Evolutionary conservation across 35 echinoderm and acorn worm species (phyloP), one percentile per base, ranked within the genome.

Genomic region (Acanthaster planci): DNA sequence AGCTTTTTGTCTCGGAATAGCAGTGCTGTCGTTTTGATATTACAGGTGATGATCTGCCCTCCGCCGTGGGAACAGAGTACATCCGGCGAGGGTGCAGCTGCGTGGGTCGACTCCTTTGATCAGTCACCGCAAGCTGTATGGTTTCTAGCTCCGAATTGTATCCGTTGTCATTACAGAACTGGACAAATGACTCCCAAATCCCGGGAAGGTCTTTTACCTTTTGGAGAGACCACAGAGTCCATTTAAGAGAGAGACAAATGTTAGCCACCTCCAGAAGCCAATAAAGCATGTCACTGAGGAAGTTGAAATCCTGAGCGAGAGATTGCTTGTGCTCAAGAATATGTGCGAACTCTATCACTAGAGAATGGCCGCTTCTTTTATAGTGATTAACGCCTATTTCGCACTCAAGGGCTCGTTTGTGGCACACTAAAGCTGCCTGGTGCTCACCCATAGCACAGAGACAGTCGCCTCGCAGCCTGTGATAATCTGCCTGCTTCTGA

Each of bases 111-210:
- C 12, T 47, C 42, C 4, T 47, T 12, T 6, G 4, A 12, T 47
- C 42, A 47, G 12, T 12, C 4, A 26, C 26, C 1, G 64, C 64
- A 12, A 31, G 18, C 64, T 72, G 19, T 19, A 72, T 72, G 34
- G 23, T 34, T 35, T 72, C 19, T 27, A 72, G 18, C 10, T 72
- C 23, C 23, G 26, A 23, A 0, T 31, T 29, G 64, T 72, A 72
- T 31, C 34, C 64, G 64, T 72, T 72, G n/a, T 72, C 64, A 14
- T 72, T 6, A 72, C 64, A 72, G 34, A 26, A 72, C 64, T 72
- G 22, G 2, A 72, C 64, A 34, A 72, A 72, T 26, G 7, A 7
- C 29, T 72, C 10, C 64, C 64, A 72, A 1, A 27, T 19, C 3
- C 1, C 7, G 30, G 64, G 8, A 72, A 72, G 64, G 2, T 30